A percentile compares a stretch with the other conserved stretches of the same genome.
These are phyloP conservation scores for Bemisia tabaci DNA, from an alignment of 1,140 invertebrate genomes.

Conservation along the genomic window DNA sequence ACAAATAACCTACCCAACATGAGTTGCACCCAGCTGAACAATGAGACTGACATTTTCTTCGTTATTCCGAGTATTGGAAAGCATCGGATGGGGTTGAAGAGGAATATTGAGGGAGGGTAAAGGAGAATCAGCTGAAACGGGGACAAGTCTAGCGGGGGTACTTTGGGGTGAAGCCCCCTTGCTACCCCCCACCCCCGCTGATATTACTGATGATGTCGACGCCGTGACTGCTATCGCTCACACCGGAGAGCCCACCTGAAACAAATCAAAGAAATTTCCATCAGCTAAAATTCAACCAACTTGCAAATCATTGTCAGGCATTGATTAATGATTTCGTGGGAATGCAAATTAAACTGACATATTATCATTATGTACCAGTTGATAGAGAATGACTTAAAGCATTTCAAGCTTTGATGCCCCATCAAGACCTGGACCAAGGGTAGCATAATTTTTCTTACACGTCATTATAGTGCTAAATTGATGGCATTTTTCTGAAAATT, in stretches of 20 bases:
- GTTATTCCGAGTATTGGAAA: slow-evolving; percentile 4
- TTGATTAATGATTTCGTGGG: too few relatives aligned
- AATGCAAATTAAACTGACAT: too few relatives aligned
- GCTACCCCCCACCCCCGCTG: slow-evolving; percentile 11
- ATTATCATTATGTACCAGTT: too few relatives aligned
- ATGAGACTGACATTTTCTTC: slow-evolving; percentile 16
- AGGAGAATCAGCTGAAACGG: neutral
- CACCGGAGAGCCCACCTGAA: neutral
- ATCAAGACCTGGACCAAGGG: too few relatives aligned
- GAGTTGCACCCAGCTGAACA: slow-evolving; percentile 14
- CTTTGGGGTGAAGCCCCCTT: slow-evolving; percentile 10
- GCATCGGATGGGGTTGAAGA: neutral
- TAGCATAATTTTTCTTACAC: too few relatives aligned
- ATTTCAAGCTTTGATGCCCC: too few relatives aligned
- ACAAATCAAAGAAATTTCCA: neutral
- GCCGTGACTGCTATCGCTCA: slow-evolving; percentile 7
- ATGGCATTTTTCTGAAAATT: too few relatives aligned
- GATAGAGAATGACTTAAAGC: too few relatives aligned
- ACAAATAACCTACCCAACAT: slow-evolving; percentile 15
- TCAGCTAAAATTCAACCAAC: too few relatives aligned
- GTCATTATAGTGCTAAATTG: too few relatives aligned
- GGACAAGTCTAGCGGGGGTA: slow-evolving; percentile 6
- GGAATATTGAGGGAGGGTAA: slow-evolving; percentile 13
- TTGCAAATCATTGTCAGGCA: too few relatives aligned
- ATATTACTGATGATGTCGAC: slow-evolving; percentile 16